Evolutionary conservation across 2,888 invertebrate genomes (phyloP).

Genomic region (Drosophila mayaguana): DNA sequence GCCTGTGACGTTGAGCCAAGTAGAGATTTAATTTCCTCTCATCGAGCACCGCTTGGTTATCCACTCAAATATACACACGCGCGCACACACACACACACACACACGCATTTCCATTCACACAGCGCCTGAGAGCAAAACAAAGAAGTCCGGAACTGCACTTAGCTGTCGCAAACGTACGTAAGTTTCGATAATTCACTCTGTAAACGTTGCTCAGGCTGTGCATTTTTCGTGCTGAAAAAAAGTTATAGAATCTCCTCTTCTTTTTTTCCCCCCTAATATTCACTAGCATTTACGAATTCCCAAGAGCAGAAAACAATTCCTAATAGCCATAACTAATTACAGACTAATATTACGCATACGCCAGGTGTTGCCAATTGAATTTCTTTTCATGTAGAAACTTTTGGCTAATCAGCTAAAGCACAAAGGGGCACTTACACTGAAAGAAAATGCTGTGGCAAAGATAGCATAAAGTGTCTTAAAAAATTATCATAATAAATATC

Average conservation of each 20-base stretch:
- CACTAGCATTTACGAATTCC: neutral
- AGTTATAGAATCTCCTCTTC: neutral
- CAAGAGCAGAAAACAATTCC: too few relatives aligned
- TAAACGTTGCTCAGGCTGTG: constrained; percentile 1
- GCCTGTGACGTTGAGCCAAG: constrained; percentile 73
- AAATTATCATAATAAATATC: too few relatives aligned
- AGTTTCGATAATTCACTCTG: constrained; percentile 5
- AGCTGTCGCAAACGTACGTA: constrained; percentile 11
- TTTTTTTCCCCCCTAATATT: neutral
- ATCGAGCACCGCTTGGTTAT: constrained; percentile 58
- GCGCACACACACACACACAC: neutral
- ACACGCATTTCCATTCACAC: constrained; percentile 3
- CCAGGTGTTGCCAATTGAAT: constrained; percentile 28
- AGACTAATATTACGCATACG: constrained; percentile 42
- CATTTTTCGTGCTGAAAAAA: neutral
- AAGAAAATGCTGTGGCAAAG: neutral
- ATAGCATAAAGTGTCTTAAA: too few relatives aligned
- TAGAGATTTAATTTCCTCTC: constrained; percentile 75
- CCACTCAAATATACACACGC: constrained; percentile 21
- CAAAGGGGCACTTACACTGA: neutral
- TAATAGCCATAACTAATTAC: neutral
- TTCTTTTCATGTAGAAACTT: constrained; percentile 8
- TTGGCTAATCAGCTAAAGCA: constrained; percentile 23
- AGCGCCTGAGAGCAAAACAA: constrained; percentile 16
- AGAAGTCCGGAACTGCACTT: constrained; percentile 29